These are phyloP conservation scores for Schizothorax lantsangensis DNA, from an alignment of 2,797 vertebrate genomes.

Conservation along the genomic window DNA sequence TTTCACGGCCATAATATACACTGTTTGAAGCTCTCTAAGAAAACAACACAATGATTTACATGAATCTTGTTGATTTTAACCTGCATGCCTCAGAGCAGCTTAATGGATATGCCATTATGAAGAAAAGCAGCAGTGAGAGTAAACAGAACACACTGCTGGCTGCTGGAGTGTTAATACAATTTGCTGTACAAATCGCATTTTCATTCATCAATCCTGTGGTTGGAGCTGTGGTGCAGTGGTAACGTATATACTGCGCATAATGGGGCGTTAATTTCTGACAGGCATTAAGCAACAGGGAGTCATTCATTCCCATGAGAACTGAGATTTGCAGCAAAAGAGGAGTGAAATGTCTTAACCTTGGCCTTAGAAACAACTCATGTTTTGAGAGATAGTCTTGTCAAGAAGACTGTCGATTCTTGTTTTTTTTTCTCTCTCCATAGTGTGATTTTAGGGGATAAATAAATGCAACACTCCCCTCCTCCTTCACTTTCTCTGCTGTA, in stretches of 20 bases:
- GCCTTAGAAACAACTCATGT: background rate
- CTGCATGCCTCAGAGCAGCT: constrained; percentile 2
- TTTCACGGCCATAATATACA: background rate
- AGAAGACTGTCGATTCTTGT: background rate
- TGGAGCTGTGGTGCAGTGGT: background rate
- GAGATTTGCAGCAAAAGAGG: background rate
- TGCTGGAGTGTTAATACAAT: constrained; percentile 7
- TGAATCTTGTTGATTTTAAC: constrained; percentile 5
- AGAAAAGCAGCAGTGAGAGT: background rate
- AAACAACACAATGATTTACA: background rate
- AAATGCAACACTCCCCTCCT: background rate
- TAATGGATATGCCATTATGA: constrained; percentile 11
- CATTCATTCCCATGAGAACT: background rate
- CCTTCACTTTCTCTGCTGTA: background rate
- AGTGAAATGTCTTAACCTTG: background rate
- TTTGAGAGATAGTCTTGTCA: background rate
- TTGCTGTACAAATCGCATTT: constrained; percentile 9
- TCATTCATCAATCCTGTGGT: constrained; percentile 10
- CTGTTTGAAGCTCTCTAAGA: background rate
- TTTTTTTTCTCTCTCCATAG: background rate
- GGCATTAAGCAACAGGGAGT: constrained; percentile 6
- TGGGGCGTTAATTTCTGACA: background rate
- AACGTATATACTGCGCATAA: background rate
- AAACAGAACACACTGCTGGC: constrained; percentile 13
- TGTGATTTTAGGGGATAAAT: constrained; percentile 6